These are phyloP conservation scores for Nesidiocoris tenuis DNA, from an alignment of 2,888 invertebrate genomes.

Conservation along the genomic window DNA sequence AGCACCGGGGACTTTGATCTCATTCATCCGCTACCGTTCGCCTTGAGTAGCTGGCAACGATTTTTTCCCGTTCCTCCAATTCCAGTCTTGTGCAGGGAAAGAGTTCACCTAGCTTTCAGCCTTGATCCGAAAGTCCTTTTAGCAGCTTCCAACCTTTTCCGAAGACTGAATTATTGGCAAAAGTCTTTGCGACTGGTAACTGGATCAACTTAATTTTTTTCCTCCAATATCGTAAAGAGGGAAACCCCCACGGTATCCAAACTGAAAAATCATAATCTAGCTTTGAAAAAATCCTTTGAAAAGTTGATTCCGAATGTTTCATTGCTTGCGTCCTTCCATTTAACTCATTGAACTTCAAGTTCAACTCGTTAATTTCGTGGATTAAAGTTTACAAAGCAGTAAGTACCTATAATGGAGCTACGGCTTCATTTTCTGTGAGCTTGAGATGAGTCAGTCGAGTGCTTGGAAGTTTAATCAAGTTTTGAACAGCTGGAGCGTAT, in stretches of 20 bases:
- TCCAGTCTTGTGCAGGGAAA: background rate
- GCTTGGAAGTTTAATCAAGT: too few species aligned
- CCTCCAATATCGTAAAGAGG: background rate
- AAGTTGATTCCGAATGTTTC: too few species aligned
- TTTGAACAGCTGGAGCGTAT: too few species aligned
- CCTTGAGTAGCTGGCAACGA: background rate
- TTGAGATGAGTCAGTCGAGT: too few species aligned
- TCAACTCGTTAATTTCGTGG: too few species aligned
- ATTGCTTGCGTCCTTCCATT: too few species aligned
- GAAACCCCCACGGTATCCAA: background rate
- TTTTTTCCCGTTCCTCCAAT: background rate
- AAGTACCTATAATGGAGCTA: too few species aligned
- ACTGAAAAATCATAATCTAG: background rate
- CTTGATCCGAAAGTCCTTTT: background rate
- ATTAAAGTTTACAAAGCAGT: too few species aligned
- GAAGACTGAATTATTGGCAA: background rate
- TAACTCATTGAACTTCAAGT: too few species aligned
- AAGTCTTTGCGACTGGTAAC: background rate
- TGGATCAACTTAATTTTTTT: background rate
- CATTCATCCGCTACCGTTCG: background rate
- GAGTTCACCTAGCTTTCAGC: background rate
- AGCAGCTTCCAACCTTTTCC: background rate
- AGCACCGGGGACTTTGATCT: background rate
- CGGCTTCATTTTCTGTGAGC: too few species aligned
- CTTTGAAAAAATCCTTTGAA: too few species aligned